phyloP scores from a whole-genome alignment of 2,797 vertebrate genomes.

The Sebastes vulpes region DNA sequence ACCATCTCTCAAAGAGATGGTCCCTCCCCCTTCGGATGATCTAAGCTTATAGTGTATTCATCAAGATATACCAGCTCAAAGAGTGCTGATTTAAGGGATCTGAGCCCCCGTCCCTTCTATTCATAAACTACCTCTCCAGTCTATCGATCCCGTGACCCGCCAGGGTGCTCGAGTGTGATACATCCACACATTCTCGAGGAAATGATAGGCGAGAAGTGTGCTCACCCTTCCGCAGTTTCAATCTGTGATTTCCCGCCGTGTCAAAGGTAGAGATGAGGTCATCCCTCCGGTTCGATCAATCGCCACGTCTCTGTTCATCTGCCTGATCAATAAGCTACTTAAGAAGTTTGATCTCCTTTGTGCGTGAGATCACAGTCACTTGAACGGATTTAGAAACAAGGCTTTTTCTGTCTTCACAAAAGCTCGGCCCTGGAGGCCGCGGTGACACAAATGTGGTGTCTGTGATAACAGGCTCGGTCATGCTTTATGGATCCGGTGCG shows the following conservation, averaged over 20 bases:
- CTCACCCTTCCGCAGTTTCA: slow-evolving; percentile 68
- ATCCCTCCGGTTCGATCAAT: slow-evolving; percentile 47
- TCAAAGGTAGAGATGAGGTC: slow-evolving; percentile 75
- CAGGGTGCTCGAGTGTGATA: slow-evolving; percentile 36
- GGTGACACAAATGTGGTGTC: slow-evolving; percentile 58
- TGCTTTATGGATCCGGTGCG: slow-evolving; percentile 68
- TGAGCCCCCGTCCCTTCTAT: slow-evolving; percentile 31
- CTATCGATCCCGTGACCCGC: slow-evolving; percentile 67
- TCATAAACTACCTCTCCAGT: slow-evolving; percentile 41
- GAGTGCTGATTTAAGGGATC: slow-evolving; percentile 60
- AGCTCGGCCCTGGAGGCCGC: slow-evolving; percentile 48
- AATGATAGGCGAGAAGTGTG: slow-evolving; percentile 69
- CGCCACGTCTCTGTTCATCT: slow-evolving; percentile 71
- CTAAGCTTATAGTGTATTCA: slow-evolving; percentile 31
- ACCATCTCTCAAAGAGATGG: slow-evolving; percentile 41
- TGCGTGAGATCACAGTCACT: slow-evolving; percentile 65
- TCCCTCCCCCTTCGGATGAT: slow-evolving; percentile 52
- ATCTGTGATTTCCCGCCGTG: slow-evolving; percentile 67
- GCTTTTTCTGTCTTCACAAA: slow-evolving; percentile 41
- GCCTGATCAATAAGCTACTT: slow-evolving; percentile 78
- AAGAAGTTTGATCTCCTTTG: slow-evolving; percentile 74
- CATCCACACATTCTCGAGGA: slow-evolving; percentile 61
- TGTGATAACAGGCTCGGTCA: slow-evolving; percentile 73
- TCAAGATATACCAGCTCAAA: slow-evolving; percentile 43
- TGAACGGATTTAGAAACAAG: slow-evolving; percentile 52